Evolutionary conservation across 2,888 invertebrate species (phyloP).

Genomic region (Nesidiocoris tenuis): DNA sequence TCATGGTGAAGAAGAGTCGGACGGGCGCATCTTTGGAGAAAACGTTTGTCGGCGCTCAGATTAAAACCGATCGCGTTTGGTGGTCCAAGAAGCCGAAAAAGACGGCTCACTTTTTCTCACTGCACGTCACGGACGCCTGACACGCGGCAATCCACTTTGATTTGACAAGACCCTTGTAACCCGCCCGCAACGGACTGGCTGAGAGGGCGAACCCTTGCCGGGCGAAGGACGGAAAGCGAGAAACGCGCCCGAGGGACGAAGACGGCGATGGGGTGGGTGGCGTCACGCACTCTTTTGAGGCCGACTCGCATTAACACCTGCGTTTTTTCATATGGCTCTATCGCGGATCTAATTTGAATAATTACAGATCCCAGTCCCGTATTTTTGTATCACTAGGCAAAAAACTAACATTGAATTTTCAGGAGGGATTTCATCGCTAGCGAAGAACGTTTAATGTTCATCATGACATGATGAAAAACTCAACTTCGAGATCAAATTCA

Average conservation of each 20-base stretch:
- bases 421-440: not conserved
- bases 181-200: not conserved
- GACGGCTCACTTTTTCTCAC: not conserved
- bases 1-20: not conserved
- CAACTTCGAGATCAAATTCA: too few species aligned
- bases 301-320: conserved; percentile 34
- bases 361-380: conserved; percentile 15
- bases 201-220: not conserved
- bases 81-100: conserved; percentile 15
- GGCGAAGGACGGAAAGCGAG: not conserved
- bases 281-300: conserved; percentile 20
- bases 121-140: conserved; percentile 35
- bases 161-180: conserved; percentile 38
- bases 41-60: conserved; percentile 20
- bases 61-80: conserved; percentile 39
- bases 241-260: not conserved
- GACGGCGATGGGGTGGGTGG: not conserved
- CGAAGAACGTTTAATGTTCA: too few species aligned
- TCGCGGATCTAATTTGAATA: conserved; percentile 35
- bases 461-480: too few species aligned
- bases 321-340: conserved; percentile 40
- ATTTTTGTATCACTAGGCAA: not conserved
- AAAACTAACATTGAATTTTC: too few species aligned
- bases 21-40: conserved; percentile 7
- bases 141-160: conserved; percentile 39